phyloP scores from a whole-genome alignment of 2,888 invertebrate species.

The Synanthedon formicaeformis region DNA sequence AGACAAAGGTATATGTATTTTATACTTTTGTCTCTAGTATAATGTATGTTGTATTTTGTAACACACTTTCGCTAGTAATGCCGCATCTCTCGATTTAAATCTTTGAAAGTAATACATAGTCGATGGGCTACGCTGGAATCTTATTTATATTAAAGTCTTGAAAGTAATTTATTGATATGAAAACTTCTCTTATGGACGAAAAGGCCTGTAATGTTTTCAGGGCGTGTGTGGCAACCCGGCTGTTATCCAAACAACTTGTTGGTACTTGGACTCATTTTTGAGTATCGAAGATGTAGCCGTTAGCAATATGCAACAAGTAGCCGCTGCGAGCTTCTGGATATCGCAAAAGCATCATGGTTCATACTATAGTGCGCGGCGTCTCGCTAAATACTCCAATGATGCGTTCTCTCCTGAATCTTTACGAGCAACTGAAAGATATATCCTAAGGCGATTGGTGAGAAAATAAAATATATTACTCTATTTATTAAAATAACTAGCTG shows the following conservation, averaged over 20 bases:
- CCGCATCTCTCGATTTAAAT: too few species aligned
- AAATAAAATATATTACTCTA: not conserved
- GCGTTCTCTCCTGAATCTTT: conserved; percentile 28
- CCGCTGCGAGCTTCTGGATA: conserved; percentile 53
- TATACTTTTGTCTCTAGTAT: too few species aligned
- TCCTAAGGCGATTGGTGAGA: conserved; percentile 24
- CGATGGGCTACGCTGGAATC: too few species aligned
- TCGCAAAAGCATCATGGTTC: conserved; percentile 41
- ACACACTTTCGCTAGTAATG: too few species aligned
- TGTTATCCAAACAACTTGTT: conserved; percentile 37
- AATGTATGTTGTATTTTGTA: too few species aligned
- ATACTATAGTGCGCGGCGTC: conserved; percentile 15
- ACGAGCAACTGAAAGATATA: conserved; percentile 28
- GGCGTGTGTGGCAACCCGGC: conserved; percentile 31
- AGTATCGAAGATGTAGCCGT: conserved; percentile 18
- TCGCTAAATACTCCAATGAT: conserved; percentile 26
- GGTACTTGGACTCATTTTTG: conserved; percentile 44
- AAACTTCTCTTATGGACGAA: too few species aligned
- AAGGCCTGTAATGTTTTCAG: not conserved
- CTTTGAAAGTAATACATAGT: too few species aligned
- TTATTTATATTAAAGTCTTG: too few species aligned
- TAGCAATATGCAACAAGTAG: conserved; percentile 37
- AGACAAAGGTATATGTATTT: too few species aligned
- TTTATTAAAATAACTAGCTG: too few species aligned
- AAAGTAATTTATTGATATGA: too few species aligned